Conservation (phyloP, 2,797 vertebrate species). For the Sebastes trivittatus region DNA sequence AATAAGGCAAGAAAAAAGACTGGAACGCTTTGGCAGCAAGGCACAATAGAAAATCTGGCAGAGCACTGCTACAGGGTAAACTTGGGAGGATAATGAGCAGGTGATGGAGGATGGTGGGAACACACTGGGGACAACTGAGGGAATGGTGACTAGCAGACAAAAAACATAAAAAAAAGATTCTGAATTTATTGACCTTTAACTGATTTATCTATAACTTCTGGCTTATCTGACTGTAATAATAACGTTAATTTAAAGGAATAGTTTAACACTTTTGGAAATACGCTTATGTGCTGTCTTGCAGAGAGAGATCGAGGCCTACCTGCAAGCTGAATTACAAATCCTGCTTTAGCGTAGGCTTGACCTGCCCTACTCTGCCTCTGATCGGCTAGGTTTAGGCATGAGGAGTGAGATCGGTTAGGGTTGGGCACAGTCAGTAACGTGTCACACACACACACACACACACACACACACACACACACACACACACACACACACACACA, state of each 20-base stretch:
- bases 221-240: background rate
- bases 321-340: background rate
- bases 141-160: background rate
- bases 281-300: background rate
- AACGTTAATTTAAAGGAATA: background rate
- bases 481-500: no score
- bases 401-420: no score
- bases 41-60: constrained; percentile 5
- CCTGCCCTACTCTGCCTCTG: no score
- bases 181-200: background rate
- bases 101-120: background rate
- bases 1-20: constrained; percentile 3
- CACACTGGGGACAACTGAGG: background rate
- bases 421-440: no score
- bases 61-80: background rate
- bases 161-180: background rate
- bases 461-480: no score
- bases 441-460: no score
- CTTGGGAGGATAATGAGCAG: background rate
- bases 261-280: background rate
- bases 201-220: background rate
- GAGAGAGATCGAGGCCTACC: background rate
- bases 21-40: background rate
- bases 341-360: no score
- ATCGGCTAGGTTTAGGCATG: no score